Evolutionary conservation across 2,797 vertebrate species (phyloP).

Genomic region (Parotocinclus haroldoi): DNA sequence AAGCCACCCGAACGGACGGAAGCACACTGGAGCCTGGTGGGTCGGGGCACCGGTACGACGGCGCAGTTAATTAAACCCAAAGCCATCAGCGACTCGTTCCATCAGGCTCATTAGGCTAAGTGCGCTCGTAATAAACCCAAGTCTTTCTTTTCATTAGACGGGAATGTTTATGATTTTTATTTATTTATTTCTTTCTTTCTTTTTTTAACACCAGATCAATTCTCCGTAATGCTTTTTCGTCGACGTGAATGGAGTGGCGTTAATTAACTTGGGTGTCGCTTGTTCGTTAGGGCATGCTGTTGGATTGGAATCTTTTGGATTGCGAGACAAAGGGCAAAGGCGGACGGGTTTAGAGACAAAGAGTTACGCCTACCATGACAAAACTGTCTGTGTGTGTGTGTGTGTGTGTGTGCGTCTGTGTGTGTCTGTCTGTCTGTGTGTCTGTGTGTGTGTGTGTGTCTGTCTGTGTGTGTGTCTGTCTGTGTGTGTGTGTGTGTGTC

Average conservation of each 20-base stretch:
- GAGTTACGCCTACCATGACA: too few species aligned
- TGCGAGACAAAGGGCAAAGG: slow-evolving; percentile 16
- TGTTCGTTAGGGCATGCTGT: slow-evolving; percentile 43
- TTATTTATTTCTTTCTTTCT: too few species aligned
- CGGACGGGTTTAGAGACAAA: too few species aligned
- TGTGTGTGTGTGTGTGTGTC: too few species aligned
- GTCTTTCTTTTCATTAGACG: slow-evolving; percentile 60
- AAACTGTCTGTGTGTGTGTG: too few species aligned
- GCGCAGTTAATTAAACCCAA: neutral
- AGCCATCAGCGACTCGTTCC: neutral
- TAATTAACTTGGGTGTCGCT: slow-evolving; percentile 54
- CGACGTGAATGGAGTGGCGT: slow-evolving; percentile 41
- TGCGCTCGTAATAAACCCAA: slow-evolving; percentile 31
- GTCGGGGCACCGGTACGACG: too few species aligned
- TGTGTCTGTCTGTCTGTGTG: too few species aligned
- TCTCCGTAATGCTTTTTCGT: slow-evolving; percentile 48
- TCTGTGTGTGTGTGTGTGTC: too few species aligned
- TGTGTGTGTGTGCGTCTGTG: too few species aligned
- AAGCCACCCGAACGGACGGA: too few species aligned
- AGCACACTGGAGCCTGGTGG: too few species aligned
- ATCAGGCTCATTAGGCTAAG: slow-evolving; percentile 8
- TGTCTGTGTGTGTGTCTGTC: too few species aligned
- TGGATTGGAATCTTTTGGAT: slow-evolving; percentile 47
- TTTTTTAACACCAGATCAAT: slow-evolving; percentile 53
- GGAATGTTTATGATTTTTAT: slow-evolving; percentile 61